These are phyloP conservation scores for Platorchestia sp. DNA, from an alignment of 1,140 invertebrate species.

Conservation along the genomic window DNA sequence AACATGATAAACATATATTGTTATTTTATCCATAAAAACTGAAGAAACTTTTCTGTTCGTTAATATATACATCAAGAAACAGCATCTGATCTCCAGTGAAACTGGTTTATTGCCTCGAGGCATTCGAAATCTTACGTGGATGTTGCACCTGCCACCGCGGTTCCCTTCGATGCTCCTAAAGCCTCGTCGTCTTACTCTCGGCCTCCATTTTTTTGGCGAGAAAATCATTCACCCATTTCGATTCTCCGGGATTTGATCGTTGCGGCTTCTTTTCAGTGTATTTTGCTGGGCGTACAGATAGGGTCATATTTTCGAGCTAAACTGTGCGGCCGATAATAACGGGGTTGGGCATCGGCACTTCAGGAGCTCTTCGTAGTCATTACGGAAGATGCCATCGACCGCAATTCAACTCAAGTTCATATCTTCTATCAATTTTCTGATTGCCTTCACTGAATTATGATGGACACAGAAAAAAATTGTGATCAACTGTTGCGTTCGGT, in stretches of 20 bases:
- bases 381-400: not conserved
- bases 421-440: not conserved
- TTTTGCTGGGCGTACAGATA: constrained; percentile 20
- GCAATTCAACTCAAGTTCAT: not conserved
- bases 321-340: constrained; percentile 48
- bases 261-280: constrained; percentile 34
- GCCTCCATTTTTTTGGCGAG: not conserved
- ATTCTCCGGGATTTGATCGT: constrained; percentile 4
- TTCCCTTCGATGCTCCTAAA: not conserved
- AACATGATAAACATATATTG: not conserved
- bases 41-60: not conserved
- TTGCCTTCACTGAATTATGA: not conserved
- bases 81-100: constrained; percentile 20
- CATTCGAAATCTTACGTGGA: constrained; percentile 46
- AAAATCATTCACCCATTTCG: constrained; percentile 20
- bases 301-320: constrained; percentile 35
- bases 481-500: not conserved
- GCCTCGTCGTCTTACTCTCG: not conserved
- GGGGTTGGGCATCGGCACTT: constrained; percentile 46
- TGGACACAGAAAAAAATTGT: not conserved
- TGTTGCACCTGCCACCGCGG: constrained; percentile 19
- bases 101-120: constrained; percentile 47
- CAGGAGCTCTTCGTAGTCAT: constrained; percentile 43
- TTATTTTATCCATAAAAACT: not conserved
- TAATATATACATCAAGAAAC: not conserved